These are phyloP conservation scores for Holcopasites calliopsidis DNA, from an alignment of 1,140 invertebrate species.

Conservation along the genomic window DNA sequence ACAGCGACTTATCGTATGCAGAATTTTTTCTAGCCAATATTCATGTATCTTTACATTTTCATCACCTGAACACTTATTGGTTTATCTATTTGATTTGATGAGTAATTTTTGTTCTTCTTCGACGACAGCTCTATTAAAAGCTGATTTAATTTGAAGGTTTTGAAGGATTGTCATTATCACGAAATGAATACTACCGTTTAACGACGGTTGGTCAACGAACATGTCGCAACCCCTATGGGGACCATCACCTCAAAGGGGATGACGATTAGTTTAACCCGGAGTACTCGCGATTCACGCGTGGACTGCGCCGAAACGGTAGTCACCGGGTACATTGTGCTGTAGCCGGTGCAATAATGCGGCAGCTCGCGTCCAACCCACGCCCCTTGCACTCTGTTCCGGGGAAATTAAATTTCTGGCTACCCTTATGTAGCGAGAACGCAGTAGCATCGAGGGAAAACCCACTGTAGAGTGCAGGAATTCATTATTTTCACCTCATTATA, in stretches of 20 bases:
- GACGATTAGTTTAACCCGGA: slow-evolving; percentile 21
- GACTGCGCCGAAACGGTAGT: slow-evolving; percentile 11
- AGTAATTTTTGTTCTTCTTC: no score
- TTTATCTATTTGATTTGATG: no score
- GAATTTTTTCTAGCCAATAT: no score
- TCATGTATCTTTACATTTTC: no score
- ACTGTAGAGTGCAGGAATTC: no score
- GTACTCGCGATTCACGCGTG: slow-evolving; percentile 6
- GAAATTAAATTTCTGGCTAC: slow-evolving; percentile 35
- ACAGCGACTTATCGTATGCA: neutral
- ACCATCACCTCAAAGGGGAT: slow-evolving; percentile 29
- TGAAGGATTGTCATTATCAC: neutral
- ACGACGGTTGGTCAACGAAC: neutral
- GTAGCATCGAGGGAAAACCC: neutral
- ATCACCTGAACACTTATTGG: no score
- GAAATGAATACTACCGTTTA: slow-evolving; percentile 6
- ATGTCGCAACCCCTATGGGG: slow-evolving; percentile 24
- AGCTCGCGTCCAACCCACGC: neutral
- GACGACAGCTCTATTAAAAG: no score
- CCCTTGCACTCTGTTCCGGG: neutral
- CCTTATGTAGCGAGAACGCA: slow-evolving; percentile 23
- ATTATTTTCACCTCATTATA: no score
- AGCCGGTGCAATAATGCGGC: slow-evolving; percentile 23
- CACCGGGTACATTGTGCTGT: slow-evolving; percentile 22
- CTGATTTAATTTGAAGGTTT: neutral